A percentile compares a stretch with the other conserved stretches of the same genome.
phyloP scores from a whole-genome alignment of 2,113 vertebrate genomes.

The Camelus dromedarius region DNA sequence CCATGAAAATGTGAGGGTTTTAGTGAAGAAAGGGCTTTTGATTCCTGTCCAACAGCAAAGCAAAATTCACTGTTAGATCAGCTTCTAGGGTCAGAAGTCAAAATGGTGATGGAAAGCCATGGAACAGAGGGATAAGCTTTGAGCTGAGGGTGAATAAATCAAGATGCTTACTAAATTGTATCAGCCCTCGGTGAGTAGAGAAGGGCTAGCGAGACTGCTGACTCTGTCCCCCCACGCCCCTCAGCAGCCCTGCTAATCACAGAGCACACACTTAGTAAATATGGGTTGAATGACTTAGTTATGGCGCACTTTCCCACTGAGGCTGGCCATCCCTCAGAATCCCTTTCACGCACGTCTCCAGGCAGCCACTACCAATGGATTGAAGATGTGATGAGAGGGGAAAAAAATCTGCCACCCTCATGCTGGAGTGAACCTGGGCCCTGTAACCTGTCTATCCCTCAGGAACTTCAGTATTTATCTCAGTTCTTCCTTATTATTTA shows the following conservation, averaged over 20 bases:
- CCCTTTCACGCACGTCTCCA: neutral
- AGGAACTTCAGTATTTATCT: neutral
- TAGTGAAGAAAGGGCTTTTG: neutral
- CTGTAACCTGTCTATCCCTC: neutral
- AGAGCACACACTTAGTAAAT: neutral
- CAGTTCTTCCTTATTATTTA: neutral
- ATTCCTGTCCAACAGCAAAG: neutral
- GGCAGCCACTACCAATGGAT: neutral
- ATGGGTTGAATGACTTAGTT: conserved; percentile 5
- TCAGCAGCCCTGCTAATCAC: neutral
- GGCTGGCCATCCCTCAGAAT: neutral
- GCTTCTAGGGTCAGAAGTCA: neutral
- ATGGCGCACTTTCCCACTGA: neutral
- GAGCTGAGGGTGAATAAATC: neutral
- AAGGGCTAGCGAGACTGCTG: neutral
- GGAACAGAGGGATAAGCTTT: neutral
- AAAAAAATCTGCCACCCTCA: neutral
- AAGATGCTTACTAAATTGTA: neutral
- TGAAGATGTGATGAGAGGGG: neutral
- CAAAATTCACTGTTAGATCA: neutral
- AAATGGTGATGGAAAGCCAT: neutral
- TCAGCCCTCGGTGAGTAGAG: neutral
- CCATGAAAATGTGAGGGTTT: neutral
- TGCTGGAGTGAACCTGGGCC: neutral
- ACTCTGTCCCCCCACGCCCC: neutral